These are phyloP conservation scores for Ochotona princeps DNA, from an alignment of 2,113 vertebrate genomes.

Conservation along the genomic window DNA sequence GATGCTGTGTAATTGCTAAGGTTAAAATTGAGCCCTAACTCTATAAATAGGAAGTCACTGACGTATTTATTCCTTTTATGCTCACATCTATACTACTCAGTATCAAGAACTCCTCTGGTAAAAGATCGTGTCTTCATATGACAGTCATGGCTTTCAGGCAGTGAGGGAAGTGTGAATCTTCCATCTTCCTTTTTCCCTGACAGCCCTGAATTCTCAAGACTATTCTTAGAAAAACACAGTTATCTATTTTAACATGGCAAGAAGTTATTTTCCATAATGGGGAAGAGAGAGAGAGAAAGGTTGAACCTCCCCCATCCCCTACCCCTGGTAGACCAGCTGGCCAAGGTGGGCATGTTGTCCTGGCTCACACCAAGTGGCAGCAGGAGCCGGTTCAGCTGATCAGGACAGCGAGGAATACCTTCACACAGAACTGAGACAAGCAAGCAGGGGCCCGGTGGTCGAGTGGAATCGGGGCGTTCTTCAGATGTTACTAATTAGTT, in stretches of 20 bases:
- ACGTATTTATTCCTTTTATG: background rate
- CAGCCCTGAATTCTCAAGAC: background rate
- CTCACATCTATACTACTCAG: background rate
- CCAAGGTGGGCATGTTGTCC: background rate
- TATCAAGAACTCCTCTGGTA: background rate
- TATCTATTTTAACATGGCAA: background rate
- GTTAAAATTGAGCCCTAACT: background rate
- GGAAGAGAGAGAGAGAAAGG: background rate
- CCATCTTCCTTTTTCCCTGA: background rate
- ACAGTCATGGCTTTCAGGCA: background rate
- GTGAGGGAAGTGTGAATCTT: background rate
- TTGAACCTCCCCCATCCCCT: no score
- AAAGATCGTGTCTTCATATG: background rate
- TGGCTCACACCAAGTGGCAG: background rate
- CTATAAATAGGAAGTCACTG: background rate
- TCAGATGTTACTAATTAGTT: background rate
- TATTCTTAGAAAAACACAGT: background rate
- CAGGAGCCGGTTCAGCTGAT: background rate
- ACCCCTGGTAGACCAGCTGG: background rate
- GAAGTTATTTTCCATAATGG: background rate
- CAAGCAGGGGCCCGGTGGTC: background rate
- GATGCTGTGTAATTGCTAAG: background rate
- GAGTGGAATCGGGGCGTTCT: no score
- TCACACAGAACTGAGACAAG: rapidly evolving
- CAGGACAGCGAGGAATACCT: background rate